phyloP scores from a whole-genome alignment of 2,113 vertebrate species.

The Syngnathoides biaculeatus region DNA sequence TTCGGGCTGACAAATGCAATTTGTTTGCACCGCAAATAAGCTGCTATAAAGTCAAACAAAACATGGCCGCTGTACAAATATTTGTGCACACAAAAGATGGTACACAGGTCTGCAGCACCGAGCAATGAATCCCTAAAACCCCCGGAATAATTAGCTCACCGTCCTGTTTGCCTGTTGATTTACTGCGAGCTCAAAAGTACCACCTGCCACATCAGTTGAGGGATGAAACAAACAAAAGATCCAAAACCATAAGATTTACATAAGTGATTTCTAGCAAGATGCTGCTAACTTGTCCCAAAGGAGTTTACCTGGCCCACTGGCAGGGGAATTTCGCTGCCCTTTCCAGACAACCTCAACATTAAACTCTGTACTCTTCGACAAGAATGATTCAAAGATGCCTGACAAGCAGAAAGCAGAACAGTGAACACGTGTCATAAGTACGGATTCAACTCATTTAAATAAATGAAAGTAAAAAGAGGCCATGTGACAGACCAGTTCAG shows the following conservation, averaged over 20 bases:
- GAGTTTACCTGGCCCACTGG: conserved; percentile 1
- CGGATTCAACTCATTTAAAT: too few species aligned
- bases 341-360: not conserved
- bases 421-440: too few species aligned
- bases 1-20: conserved; percentile 44
- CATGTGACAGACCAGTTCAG: too few species aligned
- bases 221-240: conserved; percentile 39
- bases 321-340: conserved; percentile 1
- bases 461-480: too few species aligned
- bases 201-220: conserved; percentile 53
- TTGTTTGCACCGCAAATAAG: conserved; percentile 65
- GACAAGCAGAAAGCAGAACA: too few species aligned
- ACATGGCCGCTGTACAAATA: conserved; percentile 67
- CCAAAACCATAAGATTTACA: conserved; percentile 32
- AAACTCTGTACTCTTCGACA: not conserved
- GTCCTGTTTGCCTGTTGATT: conserved; percentile 62
- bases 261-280: conserved; percentile 7
- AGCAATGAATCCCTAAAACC: conserved; percentile 54
- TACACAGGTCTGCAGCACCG: conserved; percentile 46
- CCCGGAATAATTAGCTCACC: conserved; percentile 61
- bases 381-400: not conserved
- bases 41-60: conserved; percentile 66
- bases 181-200: conserved; percentile 45
- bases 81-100: conserved; percentile 59
- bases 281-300: not conserved